These are phyloP conservation scores for Hypselothyrea guttata DNA, from an alignment of 2,888 invertebrate species.

Conservation along the genomic window DNA sequence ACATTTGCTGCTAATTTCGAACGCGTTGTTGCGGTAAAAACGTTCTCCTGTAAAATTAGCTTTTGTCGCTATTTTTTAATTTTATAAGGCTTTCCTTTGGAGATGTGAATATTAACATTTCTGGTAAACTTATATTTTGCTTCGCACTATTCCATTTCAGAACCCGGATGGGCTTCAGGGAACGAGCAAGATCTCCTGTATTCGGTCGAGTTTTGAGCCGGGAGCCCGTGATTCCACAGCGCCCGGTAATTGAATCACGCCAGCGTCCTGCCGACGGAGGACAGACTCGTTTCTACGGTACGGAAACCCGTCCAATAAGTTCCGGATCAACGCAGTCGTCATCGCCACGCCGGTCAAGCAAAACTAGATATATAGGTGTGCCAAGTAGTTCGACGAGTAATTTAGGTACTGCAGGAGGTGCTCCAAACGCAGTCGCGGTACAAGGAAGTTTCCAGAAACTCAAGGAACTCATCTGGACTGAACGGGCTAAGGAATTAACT, in stretches of 20 bases:
- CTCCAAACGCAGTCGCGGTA: conserved; percentile 68
- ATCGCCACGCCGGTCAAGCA: conserved; percentile 63
- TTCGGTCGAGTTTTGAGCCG: conserved; percentile 89
- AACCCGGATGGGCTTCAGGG: conserved; percentile 81
- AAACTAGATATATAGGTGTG: conserved; percentile 70
- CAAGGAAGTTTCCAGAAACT: conserved; percentile 87
- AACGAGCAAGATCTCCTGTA: conserved; percentile 84
- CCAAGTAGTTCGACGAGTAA: conserved; percentile 36
- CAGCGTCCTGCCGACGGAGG: conserved; percentile 81
- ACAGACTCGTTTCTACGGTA: conserved; percentile 82
- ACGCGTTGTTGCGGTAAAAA: too few species aligned
- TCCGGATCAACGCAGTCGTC: conserved; percentile 33
- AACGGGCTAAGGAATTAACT: conserved; percentile 89
- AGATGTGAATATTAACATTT: too few species aligned
- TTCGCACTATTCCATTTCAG: too few species aligned
- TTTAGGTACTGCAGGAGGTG: conserved; percentile 14
- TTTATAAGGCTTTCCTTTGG: too few species aligned
- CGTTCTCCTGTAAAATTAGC: too few species aligned
- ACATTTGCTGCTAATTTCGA: too few species aligned
- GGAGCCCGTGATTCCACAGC: conserved; percentile 83
- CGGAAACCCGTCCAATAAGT: conserved; percentile 57
- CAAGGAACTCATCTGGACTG: conserved; percentile 90
- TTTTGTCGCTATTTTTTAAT: neutral
- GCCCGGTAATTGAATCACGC: conserved; percentile 46
- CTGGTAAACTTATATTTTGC: too few species aligned